These are phyloP conservation scores for Lithophane semibrunnea DNA, from an alignment of 2,888 invertebrate species.

Conservation along the genomic window DNA sequence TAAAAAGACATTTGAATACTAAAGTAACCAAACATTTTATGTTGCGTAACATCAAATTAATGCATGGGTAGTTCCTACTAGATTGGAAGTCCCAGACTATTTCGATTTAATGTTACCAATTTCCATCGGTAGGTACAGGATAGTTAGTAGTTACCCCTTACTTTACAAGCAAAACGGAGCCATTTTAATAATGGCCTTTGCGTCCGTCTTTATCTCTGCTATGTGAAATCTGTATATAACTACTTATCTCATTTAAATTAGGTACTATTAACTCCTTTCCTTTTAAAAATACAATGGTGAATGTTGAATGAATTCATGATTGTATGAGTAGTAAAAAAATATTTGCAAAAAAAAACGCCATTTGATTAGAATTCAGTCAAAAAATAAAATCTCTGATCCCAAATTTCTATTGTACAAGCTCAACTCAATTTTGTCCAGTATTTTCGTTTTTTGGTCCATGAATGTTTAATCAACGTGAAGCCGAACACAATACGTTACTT, in stretches of 20 bases:
- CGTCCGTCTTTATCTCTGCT: not conserved
- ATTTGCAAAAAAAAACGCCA: not conserved
- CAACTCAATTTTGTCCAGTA: not conserved
- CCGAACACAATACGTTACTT: not conserved
- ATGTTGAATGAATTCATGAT: no score
- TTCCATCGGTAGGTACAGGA: not conserved
- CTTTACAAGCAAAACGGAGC: not conserved
- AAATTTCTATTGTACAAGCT: not conserved
- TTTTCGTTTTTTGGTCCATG: not conserved
- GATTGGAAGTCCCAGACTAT: not conserved
- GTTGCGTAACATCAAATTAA: not conserved
- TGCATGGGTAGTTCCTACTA: not conserved
- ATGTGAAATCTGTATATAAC: not conserved
- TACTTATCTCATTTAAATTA: not conserved
- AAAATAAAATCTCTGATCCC: no score
- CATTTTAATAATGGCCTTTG: not conserved
- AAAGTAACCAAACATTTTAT: not conserved
- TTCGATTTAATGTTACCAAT: not conserved
- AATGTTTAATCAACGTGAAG: not conserved
- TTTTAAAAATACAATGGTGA: not conserved
- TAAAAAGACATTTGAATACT: not conserved
- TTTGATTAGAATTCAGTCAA: not conserved
- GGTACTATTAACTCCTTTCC: not conserved
- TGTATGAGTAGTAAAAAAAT: not conserved
- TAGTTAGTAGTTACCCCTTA: not conserved